Base-by-base conservation (phyloP, 2,113 vertebrate genomes). In the Carassius auratus region DNA sequence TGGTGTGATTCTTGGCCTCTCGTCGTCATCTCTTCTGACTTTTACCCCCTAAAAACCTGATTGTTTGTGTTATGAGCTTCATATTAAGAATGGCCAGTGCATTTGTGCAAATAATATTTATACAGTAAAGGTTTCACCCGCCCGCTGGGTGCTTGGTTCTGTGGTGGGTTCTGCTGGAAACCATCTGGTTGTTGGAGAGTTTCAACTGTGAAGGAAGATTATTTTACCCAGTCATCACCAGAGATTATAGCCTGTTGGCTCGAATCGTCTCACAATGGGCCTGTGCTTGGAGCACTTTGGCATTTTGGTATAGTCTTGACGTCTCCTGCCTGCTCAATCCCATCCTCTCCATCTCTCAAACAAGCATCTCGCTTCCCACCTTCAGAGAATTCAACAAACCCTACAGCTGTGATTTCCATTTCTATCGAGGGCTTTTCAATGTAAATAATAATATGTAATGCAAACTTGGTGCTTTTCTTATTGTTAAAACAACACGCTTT, bases 281-380 rank as follows among this genome's bases (percentile, higher is more conserved):
- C 81, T 83, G 81, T 83, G 62, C 12, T 23, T 55, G 30, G 30
- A 30, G 30, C 38, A 10, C 13, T 17, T 69, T 81, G 50, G 62
- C 79, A 33, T 52, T 48, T 48, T 81, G 69, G 62, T 62, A 12
- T 69, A 30, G 79, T 73, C 68, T n/a, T 71, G 96, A 99, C 62
- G 89, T 94, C 57, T 92, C 86, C 89, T 99, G 98, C 21, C 75
- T 96, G 50, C 83, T 95, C 91, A 96, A 98, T 91, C 96, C 95
- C 0, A 95, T 96, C 14, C 96, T 97, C 87, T 97, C 98, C 0
- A 85, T 97, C 87, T 98, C 98, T 81, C 95, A 99, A 92, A 98
- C 97, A 0, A 96, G 97, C 87, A 95, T 99, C 92, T 98, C 98
- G 0, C 92, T 99, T 89, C 96, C 98, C 83, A 99, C 97, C 2